Percentiles rank a stretch among this genome's conserved stretches.
Evolutionary conservation across 1,140 invertebrate genomes (phyloP).

Genomic region (Doryteuthis pealeii): DNA sequence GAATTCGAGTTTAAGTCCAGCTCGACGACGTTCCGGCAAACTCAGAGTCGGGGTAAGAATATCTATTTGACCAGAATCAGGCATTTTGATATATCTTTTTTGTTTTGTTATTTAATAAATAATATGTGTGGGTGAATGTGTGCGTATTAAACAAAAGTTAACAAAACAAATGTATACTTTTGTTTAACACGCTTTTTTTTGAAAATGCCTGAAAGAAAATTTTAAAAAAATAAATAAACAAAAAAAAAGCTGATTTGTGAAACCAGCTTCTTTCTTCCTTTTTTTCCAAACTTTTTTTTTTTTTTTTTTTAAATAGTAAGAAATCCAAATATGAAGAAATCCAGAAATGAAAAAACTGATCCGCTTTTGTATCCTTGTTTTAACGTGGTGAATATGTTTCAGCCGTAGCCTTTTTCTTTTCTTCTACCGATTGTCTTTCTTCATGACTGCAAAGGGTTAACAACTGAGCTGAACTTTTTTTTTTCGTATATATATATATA

Average conservation of each 20-base stretch:
- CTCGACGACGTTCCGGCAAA: slow-evolving; percentile 31
- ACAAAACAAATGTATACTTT: background rate
- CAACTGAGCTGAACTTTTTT: no score
- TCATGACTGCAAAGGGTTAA: no score
- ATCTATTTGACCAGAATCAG: slow-evolving; percentile 6
- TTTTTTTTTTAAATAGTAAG: no score
- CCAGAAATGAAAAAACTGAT: no score
- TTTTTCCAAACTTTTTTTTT: background rate
- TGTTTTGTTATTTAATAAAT: background rate
- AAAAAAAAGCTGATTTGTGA: no score
- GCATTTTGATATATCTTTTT: background rate
- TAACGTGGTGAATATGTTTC: no score
- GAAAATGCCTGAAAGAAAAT: background rate
- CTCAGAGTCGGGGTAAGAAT: slow-evolving; percentile 26
- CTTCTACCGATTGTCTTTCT: no score
- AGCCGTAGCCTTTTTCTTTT: no score
- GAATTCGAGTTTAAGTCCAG: slow-evolving; percentile 38
- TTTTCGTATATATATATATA: no score
- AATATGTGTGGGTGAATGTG: background rate
- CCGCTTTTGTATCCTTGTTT: no score
- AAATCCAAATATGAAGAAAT: no score
- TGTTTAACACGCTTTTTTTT: background rate
- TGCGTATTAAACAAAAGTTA: background rate
- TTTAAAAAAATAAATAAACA: background rate
- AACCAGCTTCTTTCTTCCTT: background rate